Evolutionary conservation across 2,888 invertebrate genomes (phyloP).

Genomic region (Caenorhabditis sp.): DNA sequence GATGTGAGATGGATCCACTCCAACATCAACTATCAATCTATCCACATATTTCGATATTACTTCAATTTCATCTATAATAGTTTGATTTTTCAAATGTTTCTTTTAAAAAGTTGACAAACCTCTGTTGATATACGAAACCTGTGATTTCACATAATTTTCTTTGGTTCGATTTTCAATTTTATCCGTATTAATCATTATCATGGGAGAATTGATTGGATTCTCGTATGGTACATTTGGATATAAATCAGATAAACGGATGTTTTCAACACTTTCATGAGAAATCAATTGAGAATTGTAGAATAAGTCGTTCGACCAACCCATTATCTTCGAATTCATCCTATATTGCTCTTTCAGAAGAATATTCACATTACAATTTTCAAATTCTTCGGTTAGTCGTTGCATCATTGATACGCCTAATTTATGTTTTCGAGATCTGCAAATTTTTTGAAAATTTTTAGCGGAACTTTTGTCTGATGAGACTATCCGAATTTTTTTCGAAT

Average conservation of each 20-base stretch:
- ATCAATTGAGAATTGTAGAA: slow-evolving; percentile 59
- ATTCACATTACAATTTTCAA: slow-evolving; percentile 36
- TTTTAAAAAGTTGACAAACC: not conserved
- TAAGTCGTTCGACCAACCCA: slow-evolving; percentile 61
- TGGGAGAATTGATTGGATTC: slow-evolving; percentile 16
- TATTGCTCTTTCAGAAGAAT: slow-evolving; percentile 59
- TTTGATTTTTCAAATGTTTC: not conserved
- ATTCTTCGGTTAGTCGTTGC: slow-evolving; percentile 49
- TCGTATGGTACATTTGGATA: slow-evolving; percentile 9
- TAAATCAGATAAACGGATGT: slow-evolving; percentile 28
- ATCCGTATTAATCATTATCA: slow-evolving; percentile 32
- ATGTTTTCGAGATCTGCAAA: slow-evolving; percentile 19
- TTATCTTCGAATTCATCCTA: slow-evolving; percentile 63
- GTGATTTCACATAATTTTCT: slow-evolving; percentile 13
- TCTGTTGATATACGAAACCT: not conserved
- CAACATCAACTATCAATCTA: slow-evolving; percentile 17
- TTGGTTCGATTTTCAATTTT: slow-evolving; percentile 8
- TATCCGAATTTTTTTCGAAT: too few species aligned
- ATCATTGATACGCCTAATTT: slow-evolving; percentile 37
- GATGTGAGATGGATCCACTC: slow-evolving; percentile 26
- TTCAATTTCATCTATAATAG: slow-evolving; percentile 32
- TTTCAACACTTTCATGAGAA: slow-evolving; percentile 38
- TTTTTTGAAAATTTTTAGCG: not conserved
- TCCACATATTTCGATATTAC: slow-evolving; percentile 31
- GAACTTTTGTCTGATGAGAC: too few species aligned